Conservation (phyloP, 92 coral and sea anemone species). For the Palythoa caribaeorum region DNA sequence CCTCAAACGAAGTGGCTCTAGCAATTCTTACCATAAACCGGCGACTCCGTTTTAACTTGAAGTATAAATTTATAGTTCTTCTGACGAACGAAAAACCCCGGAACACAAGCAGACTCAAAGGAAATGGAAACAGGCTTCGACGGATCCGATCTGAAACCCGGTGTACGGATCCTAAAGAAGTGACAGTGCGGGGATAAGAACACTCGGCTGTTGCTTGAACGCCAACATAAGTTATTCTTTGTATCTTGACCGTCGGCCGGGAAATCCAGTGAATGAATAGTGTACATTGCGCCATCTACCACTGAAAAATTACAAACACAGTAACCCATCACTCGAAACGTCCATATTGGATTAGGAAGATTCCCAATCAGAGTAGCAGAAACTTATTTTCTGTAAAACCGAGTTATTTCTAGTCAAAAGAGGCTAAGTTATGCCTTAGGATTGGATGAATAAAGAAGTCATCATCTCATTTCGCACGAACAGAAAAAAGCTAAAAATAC, state of each 20-base stretch:
- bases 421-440: too few species aligned
- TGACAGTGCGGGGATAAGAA: conserved; percentile 66
- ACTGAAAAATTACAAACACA: conserved; percentile 49
- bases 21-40: conserved; percentile 18
- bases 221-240: conserved; percentile 82
- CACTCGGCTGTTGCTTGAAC: conserved; percentile 70
- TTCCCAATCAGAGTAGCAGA: too few species aligned
- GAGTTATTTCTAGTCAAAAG: too few species aligned
- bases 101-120: conserved; percentile 81
- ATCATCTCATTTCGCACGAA: too few species aligned
- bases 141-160: conserved; percentile 28
- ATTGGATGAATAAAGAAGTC: too few species aligned
- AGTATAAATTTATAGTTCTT: conserved; percentile 80
- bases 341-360: not conserved
- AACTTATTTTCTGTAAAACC: not conserved
- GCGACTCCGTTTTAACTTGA: conserved; percentile 26
- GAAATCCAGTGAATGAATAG: conserved; percentile 77
- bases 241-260: conserved; percentile 86
- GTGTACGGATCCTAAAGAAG: conserved; percentile 62
- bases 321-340: not conserved
- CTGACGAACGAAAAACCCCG: conserved; percentile 83
- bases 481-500: too few species aligned
- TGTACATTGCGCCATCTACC: conserved; percentile 73
- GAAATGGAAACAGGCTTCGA: conserved; percentile 72
- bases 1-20: not conserved